phyloP scores from a whole-genome alignment of 92 coral and sea anemone species.

The Epizoanthus rinbou region DNA sequence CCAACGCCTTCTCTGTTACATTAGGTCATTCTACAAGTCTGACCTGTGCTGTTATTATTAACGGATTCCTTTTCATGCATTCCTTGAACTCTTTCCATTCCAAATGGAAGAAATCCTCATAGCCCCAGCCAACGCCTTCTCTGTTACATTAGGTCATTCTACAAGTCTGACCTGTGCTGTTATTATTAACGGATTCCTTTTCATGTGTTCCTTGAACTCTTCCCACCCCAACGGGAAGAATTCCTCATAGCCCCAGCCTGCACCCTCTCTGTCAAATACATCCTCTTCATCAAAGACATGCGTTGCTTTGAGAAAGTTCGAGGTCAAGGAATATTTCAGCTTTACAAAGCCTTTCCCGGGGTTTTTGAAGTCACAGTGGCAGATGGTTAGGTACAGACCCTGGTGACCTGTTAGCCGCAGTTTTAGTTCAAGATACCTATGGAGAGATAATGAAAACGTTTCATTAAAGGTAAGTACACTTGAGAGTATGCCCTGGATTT shows the following conservation, averaged over 20 bases:
- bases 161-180: constrained; percentile 87
- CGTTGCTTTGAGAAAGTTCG: constrained; percentile 86
- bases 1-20: constrained; percentile 85
- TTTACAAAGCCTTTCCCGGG: constrained; percentile 78
- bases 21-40: constrained; percentile 71
- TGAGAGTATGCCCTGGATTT: too few relatives aligned
- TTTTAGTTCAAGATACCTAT: constrained; percentile 82
- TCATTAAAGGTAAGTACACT: too few relatives aligned
- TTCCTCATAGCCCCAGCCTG: constrained; percentile 95
- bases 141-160: constrained; percentile 47
- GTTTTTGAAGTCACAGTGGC: constrained; percentile 79
- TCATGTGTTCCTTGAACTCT: constrained; percentile 74
- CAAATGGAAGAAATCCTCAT: constrained; percentile 83
- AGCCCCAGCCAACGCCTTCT: constrained; percentile 71
- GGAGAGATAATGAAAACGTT: neutral
- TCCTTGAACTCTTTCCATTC: constrained; percentile 76
- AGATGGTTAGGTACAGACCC: constrained; percentile 85
- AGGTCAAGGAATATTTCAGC: constrained; percentile 81
- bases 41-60: constrained; percentile 82
- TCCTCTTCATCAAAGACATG: constrained; percentile 87
- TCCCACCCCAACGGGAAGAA: constrained; percentile 80
- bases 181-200: constrained; percentile 71
- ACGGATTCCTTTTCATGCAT: constrained; percentile 67
- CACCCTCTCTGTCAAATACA: constrained; percentile 86
- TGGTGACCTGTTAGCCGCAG: constrained; percentile 77